Base-by-base conservation (phyloP, 1,140 invertebrate genomes). In the Drosophila seguyi region DNA sequence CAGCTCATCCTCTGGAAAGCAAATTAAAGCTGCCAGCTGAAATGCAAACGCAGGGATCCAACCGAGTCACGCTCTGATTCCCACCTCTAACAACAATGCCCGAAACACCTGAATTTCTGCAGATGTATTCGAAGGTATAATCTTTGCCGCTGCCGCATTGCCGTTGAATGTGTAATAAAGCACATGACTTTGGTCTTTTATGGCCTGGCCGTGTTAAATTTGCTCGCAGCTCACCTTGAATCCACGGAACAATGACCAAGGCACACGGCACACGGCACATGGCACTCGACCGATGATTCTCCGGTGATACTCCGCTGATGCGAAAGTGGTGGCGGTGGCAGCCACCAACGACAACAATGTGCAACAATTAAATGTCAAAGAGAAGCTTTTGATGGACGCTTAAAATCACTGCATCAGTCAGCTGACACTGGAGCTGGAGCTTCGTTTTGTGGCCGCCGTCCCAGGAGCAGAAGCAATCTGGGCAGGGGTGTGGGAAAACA, bases 311-410 rank as follows among this genome's bases (percentile, higher is more conserved):
- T 42, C 52, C 36, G 25, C 29, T 56, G 59, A 45, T 29, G 57
- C 62, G 65, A 29, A 63, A 63, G 57, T 61, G 34, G 41, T 22
- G 34, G 31, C 34, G 29, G 34, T 50, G 42, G 50, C 38, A 44
- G 53, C n/a, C 59, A 27, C 44, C 45, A 45, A 44, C 63, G 66
- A 67, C 80, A 79, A 79, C 84, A 88, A 84, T 88, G 83, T 77
- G 77, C 73, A 78, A 79, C 85, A 90, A 90, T 90, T 90, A 90
- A 90, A 90, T 85, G 85, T 81, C 85, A 90, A 90, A 90, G 78
- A 75, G 85, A 50, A 62, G 75, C 78, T 81, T 81, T 90, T 90
- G 85, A 90, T 90, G 85, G 85, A 90, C 85, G 85, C 85, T 90
- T 73, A 81, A 90, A 90, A 90, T 90, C 85, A 90, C 69, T 90